phyloP scores from a whole-genome alignment of 2,888 invertebrate genomes.

The Orthosia cruda region DNA sequence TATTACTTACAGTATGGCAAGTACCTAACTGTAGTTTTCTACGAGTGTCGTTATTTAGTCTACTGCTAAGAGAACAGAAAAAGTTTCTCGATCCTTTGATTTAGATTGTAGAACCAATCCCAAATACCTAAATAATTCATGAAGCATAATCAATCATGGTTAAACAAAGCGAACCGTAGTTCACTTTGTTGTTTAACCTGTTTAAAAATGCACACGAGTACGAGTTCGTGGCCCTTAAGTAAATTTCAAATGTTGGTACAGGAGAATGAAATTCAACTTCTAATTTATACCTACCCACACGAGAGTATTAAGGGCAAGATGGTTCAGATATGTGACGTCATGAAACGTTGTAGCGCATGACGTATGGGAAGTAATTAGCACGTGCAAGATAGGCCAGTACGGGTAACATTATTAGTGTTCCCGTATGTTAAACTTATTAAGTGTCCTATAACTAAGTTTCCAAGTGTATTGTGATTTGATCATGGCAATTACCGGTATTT shows the following conservation, averaged over 20 bases:
- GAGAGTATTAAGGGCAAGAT: conserved; percentile 77
- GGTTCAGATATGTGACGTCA: conserved; percentile 72
- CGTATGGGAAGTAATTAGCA: conserved; percentile 84
- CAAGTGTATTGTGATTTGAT: conserved; percentile 58
- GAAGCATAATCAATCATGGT: conserved; percentile 52
- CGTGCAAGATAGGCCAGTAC: conserved; percentile 67
- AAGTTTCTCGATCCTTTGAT: conserved; percentile 28
- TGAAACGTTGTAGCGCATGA: conserved; percentile 80
- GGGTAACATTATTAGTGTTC: conserved; percentile 72
- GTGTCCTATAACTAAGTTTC: conserved; percentile 66
- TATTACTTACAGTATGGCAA: too few relatives aligned
- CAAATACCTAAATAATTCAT: conserved; percentile 45
- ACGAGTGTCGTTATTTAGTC: not conserved
- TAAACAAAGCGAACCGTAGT: conserved; percentile 48
- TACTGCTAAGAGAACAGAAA: conserved; percentile 2
- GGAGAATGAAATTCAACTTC: conserved; percentile 83
- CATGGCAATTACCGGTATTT: conserved; percentile 35
- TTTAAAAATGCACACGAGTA: conserved; percentile 64
- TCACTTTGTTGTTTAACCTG: conserved; percentile 50
- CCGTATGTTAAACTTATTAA: conserved; percentile 66
- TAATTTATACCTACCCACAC: conserved; percentile 84
- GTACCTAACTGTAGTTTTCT: not conserved
- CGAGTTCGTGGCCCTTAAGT: conserved; percentile 73
- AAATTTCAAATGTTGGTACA: conserved; percentile 83
- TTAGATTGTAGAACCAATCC: conserved; percentile 32